Conservation (phyloP, 2,113 vertebrate species). For the Microtus ochrogaster region DNA sequence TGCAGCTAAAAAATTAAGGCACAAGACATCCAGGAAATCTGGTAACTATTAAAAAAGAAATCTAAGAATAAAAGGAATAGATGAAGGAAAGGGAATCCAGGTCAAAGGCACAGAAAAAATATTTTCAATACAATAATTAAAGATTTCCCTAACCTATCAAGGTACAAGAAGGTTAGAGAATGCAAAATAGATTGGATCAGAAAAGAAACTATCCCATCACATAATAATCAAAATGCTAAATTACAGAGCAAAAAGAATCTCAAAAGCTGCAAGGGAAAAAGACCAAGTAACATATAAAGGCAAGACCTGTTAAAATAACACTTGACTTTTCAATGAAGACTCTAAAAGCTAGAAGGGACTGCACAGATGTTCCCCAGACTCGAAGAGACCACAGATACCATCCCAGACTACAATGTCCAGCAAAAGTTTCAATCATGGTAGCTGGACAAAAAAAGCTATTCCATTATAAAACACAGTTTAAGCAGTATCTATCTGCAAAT, state of each 20-base stretch:
- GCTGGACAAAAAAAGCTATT: not conserved
- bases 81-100: not conserved
- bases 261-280: not conserved
- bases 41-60: not conserved
- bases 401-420: too few relatives aligned
- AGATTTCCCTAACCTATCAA: not conserved
- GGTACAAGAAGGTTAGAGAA: not conserved
- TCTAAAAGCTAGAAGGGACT: not conserved
- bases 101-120: not conserved
- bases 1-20: too few relatives aligned
- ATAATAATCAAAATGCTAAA: not conserved
- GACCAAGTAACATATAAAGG: not conserved
- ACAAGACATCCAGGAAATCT: not conserved
- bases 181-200: not conserved
- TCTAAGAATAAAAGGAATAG: not conserved
- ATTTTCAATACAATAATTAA: not conserved
- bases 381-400: too few relatives aligned
- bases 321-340: not conserved
- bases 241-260: not conserved
- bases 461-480: not conserved
- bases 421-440: not conserved
- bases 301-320: not conserved
- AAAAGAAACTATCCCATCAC: not conserved
- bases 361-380: too few relatives aligned
- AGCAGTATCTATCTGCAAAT: not conserved